These are phyloP conservation scores for Euclidia mi DNA, from an alignment of 2,888 invertebrate genomes.

Conservation along the genomic window DNA sequence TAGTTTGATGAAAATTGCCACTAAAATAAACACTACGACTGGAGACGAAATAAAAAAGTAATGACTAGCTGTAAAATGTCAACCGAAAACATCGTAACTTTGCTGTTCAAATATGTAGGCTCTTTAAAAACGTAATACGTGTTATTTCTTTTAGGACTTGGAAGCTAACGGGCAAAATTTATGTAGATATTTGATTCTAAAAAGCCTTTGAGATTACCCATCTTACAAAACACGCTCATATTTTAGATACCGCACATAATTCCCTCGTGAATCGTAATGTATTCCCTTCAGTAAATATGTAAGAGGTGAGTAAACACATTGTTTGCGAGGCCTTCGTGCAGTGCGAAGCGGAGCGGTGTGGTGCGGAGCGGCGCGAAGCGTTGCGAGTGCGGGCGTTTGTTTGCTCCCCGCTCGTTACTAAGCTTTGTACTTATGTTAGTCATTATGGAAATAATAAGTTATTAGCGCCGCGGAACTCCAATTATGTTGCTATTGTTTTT, in stretches of 20 bases:
- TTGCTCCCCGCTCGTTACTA: constrained; percentile 31
- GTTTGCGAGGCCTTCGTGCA: constrained; percentile 32
- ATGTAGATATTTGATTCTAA: constrained; percentile 30
- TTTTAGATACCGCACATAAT: constrained; percentile 52
- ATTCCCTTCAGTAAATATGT: constrained; percentile 62
- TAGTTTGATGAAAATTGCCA: constrained; percentile 3
- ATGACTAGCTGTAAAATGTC: constrained; percentile 11
- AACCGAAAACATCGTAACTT: constrained; percentile 32
- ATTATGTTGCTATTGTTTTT: constrained; percentile 33
- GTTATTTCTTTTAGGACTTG: constrained; percentile 18
- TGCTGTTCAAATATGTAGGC: constrained; percentile 20
- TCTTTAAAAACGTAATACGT: constrained; percentile 17
- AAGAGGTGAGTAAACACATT: constrained; percentile 54
- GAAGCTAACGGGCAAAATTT: constrained; percentile 24
- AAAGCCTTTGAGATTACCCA: constrained; percentile 36
- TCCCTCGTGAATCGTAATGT: constrained; percentile 55
- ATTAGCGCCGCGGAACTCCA: constrained; percentile 26
- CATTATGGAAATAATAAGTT: constrained; percentile 39
- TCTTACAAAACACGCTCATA: constrained; percentile 50
- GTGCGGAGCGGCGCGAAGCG: not conserved
- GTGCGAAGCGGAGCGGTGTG: not conserved
- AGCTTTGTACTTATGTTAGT: constrained; percentile 42
- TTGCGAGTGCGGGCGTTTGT: constrained; percentile 26
- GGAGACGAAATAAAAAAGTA: constrained; percentile 5
- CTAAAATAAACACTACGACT: not conserved